Percentiles rank a stretch among this genome's conserved stretches.
These are phyloP conservation scores for Oreotragus oreotragus DNA, from an alignment of 2,113 vertebrate species.

Conservation along the genomic window DNA sequence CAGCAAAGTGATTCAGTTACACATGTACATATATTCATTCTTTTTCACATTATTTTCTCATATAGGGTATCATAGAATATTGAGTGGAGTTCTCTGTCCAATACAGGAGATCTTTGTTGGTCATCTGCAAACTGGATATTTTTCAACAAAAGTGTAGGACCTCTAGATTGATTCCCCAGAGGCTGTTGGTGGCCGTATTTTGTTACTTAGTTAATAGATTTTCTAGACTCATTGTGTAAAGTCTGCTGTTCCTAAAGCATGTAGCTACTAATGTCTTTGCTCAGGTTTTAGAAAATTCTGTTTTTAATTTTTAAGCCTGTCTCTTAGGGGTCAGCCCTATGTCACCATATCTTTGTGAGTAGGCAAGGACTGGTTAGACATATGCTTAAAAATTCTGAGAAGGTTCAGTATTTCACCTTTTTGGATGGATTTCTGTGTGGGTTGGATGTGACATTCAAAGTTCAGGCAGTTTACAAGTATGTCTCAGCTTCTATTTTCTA, in stretches of 20 bases:
- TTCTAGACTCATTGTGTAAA: not conserved
- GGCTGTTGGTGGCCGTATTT: not conserved
- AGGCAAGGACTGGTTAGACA: not conserved
- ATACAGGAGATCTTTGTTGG: not conserved
- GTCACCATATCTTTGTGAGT: not conserved
- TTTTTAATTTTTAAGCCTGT: not conserved
- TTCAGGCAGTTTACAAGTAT: not conserved
- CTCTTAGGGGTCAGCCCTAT: not conserved
- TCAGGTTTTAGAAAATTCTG: not conserved
- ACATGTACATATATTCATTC: not conserved
- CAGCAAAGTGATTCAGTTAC: not conserved
- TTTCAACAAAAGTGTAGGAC: not conserved
- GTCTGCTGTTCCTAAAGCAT: not conserved
- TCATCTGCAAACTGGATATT: not conserved
- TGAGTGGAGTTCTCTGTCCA: not conserved
- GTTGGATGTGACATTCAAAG: not conserved
- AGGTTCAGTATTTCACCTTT: not conserved
- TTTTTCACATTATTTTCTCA: not conserved
- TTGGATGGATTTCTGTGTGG: not conserved
- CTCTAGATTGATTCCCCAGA: not conserved
- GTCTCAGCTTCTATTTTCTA: not conserved
- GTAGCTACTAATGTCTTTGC: not conserved
- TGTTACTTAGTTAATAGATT: not conserved
- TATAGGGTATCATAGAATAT: not conserved
- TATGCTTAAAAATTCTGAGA: not conserved